phyloP scores from a whole-genome alignment of 2,113 vertebrate species.

The Cervus canadensis region DNA sequence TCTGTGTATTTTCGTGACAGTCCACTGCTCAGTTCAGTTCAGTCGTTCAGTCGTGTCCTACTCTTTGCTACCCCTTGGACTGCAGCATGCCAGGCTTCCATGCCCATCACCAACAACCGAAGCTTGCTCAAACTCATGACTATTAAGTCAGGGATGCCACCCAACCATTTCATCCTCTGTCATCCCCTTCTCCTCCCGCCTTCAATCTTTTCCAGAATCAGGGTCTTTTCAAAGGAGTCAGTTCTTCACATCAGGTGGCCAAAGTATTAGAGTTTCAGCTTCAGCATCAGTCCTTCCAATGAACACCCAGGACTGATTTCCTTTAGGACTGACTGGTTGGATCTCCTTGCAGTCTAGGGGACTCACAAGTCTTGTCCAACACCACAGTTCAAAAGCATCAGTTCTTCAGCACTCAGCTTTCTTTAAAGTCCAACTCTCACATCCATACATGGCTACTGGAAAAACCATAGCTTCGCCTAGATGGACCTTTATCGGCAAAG shows the following conservation, averaged over 20 bases:
- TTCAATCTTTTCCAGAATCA: neutral
- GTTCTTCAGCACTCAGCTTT: accelerated
- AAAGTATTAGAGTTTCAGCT: neutral
- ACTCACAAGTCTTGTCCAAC: neutral
- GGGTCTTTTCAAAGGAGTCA: neutral
- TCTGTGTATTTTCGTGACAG: neutral
- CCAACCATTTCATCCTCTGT: neutral
- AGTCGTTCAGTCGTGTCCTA: neutral
- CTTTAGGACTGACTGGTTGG: neutral
- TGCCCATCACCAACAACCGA: neutral
- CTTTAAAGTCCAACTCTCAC: neutral
- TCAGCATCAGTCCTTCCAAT: neutral
- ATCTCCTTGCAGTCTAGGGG: neutral
- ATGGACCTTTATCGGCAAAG: accelerated
- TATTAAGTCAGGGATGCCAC: neutral
- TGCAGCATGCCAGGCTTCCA: neutral
- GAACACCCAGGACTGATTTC: neutral
- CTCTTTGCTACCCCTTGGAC: neutral
- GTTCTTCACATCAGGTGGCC: neutral
- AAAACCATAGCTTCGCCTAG: neutral
- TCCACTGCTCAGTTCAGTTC: neutral
- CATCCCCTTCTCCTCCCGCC: neutral
- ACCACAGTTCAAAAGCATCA: neutral
- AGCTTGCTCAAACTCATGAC: neutral
- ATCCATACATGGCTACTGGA: neutral